Base-by-base conservation (phyloP, 2,888 invertebrate species). In the Mylabris sibirica region DNA sequence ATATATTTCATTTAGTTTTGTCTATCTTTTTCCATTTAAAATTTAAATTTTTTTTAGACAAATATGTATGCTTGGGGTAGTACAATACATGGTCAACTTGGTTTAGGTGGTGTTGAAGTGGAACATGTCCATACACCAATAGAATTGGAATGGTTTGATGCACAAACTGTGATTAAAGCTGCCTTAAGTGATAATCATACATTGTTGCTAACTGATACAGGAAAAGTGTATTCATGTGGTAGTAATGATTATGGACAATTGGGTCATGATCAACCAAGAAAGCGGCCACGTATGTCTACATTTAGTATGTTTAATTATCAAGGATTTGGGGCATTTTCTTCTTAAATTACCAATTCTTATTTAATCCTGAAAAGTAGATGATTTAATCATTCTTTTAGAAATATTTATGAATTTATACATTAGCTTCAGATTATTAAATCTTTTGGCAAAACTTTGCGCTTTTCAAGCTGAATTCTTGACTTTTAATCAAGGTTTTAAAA, bases 161-260 rank as follows among this genome's bases (percentile, higher is more conserved):
- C 90, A 65, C 84, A 84, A 65, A 85, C 86, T 72, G 84, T 92
- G 2, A 81, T 84, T 60, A 84, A 87, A 65, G 87, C 89, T 60
- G 90, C 93, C 5, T 94, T 96, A 78, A 97, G 97, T 24, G 90
- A 92, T 77, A 91, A 91, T 75, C 96, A 97, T 83, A 92, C 95
- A 0, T 82, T 97, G 14, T 89, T 96, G 73, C 86, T 96, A 0
- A 91, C 93, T 0, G 86, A 87, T 68, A 89, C 90, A 81, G 97
- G 98, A 11, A 89, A 92, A 78, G 87, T 98, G 6, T 97, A 91
- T 85, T 93, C 96, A 1, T 98, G 97, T 87, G 99, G 99, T 1
- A 93, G 89, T 81, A 99, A 99, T 87, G 96, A 97, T 80, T 90
- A 90, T 78, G 95, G 96, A 0, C 98, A 99, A 83, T 88, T 99